Conservation (phyloP, 2,113 vertebrate species). For the Laticauda laticaudata region DNA sequence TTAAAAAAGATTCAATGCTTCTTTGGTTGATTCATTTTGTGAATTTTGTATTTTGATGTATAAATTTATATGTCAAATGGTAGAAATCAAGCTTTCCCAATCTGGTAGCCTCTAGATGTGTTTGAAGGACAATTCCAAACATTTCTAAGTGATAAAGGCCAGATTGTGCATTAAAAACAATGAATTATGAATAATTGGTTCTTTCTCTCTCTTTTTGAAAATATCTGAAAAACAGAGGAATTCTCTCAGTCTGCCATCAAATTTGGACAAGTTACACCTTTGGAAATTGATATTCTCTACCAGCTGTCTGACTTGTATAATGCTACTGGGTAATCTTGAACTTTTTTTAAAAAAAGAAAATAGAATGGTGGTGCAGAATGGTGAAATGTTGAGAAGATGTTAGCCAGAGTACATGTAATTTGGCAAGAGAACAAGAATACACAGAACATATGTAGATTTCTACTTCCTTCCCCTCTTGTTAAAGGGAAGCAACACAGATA, state of each 20-base stretch:
- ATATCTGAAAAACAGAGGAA: constrained; percentile 80
- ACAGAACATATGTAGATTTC: background rate
- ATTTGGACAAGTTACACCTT: constrained; percentile 93
- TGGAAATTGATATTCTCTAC: constrained; percentile 94
- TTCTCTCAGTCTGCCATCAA: constrained; percentile 93
- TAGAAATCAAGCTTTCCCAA: background rate
- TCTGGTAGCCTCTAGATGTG: background rate
- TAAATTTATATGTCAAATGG: background rate
- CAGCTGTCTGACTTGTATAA: constrained; percentile 86
- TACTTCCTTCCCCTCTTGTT: background rate
- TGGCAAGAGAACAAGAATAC: background rate
- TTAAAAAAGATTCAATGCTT: background rate
- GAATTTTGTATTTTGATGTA: constrained; percentile 7
- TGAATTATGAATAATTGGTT: constrained; percentile 32
- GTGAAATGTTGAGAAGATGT: too few species aligned
- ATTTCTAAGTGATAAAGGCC: background rate
- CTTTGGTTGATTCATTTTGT: constrained; percentile 16
- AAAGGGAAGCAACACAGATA: background rate
- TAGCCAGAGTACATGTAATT: background rate
- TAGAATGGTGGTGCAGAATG: background rate
- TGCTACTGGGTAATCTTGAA: constrained; percentile 86
- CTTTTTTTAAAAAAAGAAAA: background rate
- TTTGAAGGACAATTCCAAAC: background rate
- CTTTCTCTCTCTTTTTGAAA: constrained; percentile 35
- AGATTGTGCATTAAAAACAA: constrained; percentile 10